These are phyloP conservation scores for Yponomeuta evonymella DNA, from an alignment of 2,888 invertebrate genomes.

Conservation along the genomic window DNA sequence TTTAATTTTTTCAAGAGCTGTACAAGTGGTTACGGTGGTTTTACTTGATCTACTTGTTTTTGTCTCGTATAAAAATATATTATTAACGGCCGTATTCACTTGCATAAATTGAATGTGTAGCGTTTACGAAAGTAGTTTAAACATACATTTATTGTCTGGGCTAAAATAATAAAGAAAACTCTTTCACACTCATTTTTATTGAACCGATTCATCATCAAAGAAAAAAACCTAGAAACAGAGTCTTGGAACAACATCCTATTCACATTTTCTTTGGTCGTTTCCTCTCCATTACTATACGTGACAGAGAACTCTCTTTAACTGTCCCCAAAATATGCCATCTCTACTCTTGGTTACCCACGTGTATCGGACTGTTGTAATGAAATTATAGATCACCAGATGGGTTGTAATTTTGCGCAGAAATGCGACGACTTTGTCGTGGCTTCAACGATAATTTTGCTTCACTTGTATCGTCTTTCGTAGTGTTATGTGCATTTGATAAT, in stretches of 20 bases:
- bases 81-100: neutral
- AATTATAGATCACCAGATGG: neutral
- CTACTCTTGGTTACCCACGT: neutral
- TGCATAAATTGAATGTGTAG: neutral
- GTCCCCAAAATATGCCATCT: neutral
- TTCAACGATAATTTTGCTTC: neutral
- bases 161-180: neutral
- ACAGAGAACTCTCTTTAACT: neutral
- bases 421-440: neutral
- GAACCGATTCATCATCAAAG: constrained; percentile 10
- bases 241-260: constrained; percentile 60
- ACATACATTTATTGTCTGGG: neutral
- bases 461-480: neutral
- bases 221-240: constrained; percentile 40
- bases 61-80: no score
- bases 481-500: neutral
- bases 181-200: neutral
- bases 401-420: neutral
- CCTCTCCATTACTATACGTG: neutral
- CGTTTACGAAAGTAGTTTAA: neutral
- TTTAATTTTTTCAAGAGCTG: no score
- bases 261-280: constrained; percentile 32
- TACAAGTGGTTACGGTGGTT: no score
- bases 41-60: no score
- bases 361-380: neutral